Base-by-base conservation (phyloP, 2,888 invertebrate genomes). In the Frankliniella intonsa region DNA sequence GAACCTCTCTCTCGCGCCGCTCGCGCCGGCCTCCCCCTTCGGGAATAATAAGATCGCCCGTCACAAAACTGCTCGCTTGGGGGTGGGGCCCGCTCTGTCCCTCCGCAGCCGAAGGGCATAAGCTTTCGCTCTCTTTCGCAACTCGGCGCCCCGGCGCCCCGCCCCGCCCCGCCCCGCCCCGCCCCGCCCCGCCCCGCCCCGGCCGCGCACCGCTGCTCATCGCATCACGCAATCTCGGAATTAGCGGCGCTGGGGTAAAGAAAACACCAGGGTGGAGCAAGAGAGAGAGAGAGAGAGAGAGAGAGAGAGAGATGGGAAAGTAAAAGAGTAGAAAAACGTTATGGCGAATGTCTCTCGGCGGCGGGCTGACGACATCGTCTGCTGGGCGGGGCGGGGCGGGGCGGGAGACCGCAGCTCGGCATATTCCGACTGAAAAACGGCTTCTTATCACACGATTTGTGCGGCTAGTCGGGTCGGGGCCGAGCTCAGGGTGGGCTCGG, bases 351-450 rank as follows among this genome's bases (percentile, higher is more conserved):
- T 38, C 38, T 38, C 55, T 55, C 55, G 55, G 5, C 55, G 14
- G 14, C 38, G 38, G 3, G 38, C 38, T 38, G 38, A 38, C 38
- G 38, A 38, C 38, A 38, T 38, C 38, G 38, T 38, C 38, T 38
- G 17, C 14, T 55, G 17, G 55, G 55, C 2, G 17, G 55, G 55
- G 14, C 55, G 55, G 11, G 55, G 55, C 8, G 14, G 55, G 55
- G 55, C 5, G 55, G 14, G 14, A 10, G 14, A 55, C 14, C 17
- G 55, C 38, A 3, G 38, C 38, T 38, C 62, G 69, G 25, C 69
- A 22, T 76, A 76, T 76, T 76, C 69, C 69, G 69, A 12, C 25
- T 76, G 69, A 76, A 22, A 76, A 76, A 76, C 69, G 69, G 25
- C 25, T 25, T 25, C 69, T 76, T 76, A 76, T 76, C 69, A 76